Evolutionary conservation across 1,140 invertebrate genomes (phyloP).

Genomic region (Drepana arcuata): DNA sequence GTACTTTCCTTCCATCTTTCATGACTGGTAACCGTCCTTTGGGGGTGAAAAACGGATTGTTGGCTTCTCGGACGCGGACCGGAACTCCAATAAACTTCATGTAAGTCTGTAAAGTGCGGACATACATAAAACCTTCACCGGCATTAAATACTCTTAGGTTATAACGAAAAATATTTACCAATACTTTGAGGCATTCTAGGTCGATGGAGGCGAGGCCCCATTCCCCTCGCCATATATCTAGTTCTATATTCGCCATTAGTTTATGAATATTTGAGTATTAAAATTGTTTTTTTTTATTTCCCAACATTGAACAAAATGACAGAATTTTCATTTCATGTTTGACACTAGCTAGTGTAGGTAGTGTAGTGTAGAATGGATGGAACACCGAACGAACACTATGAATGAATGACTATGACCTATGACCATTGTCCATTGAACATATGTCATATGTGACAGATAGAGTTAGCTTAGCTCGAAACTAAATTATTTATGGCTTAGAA

Average conservation of each 20-base stretch:
- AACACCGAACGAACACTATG: no score
- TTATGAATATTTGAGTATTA: slow-evolving; percentile 5
- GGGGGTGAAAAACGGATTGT: slow-evolving; percentile 80
- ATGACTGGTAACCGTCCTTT: slow-evolving; percentile 81
- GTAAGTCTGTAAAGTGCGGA: slow-evolving; percentile 75
- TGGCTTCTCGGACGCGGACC: slow-evolving; percentile 76
- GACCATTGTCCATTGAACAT: no score
- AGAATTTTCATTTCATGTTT: no score
- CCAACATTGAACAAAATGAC: slow-evolving; percentile 14
- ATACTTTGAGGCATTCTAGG: slow-evolving; percentile 81
- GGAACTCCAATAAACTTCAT: slow-evolving; percentile 82
- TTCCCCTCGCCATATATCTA: slow-evolving; percentile 87
- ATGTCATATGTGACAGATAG: no score
- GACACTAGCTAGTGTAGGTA: no score
- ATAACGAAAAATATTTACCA: slow-evolving; percentile 81
- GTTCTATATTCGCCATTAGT: slow-evolving; percentile 70
- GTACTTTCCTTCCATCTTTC: slow-evolving; percentile 70
- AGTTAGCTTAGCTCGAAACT: no score
- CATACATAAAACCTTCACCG: slow-evolving; percentile 16
- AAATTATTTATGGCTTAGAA: no score
- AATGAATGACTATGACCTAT: no score
- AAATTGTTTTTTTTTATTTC: slow-evolving; percentile 10
- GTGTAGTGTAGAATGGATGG: no score
- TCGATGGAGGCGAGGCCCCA: slow-evolving; percentile 89
- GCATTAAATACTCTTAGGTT: no score